Percentiles rank a stretch among this genome's conserved stretches.
These are phyloP conservation scores for Lacanobia oleracea DNA, from an alignment of 2,888 invertebrate genomes.

Conservation along the genomic window DNA sequence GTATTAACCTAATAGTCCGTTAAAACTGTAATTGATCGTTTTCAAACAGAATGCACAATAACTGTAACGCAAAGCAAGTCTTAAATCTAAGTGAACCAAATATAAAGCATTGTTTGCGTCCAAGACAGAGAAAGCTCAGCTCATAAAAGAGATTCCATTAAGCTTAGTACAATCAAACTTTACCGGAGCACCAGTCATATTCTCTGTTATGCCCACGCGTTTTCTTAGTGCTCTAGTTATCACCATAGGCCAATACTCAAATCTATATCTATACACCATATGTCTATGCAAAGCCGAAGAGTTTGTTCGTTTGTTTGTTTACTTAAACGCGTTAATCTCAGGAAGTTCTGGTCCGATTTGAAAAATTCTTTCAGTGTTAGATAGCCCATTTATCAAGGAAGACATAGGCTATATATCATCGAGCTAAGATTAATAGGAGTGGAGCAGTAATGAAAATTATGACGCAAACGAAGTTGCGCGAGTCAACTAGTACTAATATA, in stretches of 20 bases:
- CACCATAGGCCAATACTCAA: conserved; percentile 4
- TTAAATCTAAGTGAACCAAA: background rate
- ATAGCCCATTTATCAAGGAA: too few relatives aligned
- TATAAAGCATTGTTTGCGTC: background rate
- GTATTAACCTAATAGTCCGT: background rate
- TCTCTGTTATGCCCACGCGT: conserved; percentile 4
- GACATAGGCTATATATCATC: too few relatives aligned
- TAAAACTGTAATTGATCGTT: background rate
- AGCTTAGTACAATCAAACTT: background rate
- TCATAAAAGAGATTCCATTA: conserved; percentile 7
- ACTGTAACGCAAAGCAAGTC: background rate
- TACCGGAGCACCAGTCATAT: background rate
- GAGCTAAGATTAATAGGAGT: too few relatives aligned
- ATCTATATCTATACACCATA: too few relatives aligned
- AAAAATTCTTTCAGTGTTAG: too few relatives aligned
- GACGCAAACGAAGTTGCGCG: too few relatives aligned
- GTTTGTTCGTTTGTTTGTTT: too few relatives aligned
- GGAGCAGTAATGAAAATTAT: too few relatives aligned
- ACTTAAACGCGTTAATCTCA: too few relatives aligned
- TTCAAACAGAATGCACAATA: background rate
- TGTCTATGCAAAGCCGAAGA: too few relatives aligned
- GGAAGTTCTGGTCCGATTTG: too few relatives aligned
- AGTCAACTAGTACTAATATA: too few relatives aligned
- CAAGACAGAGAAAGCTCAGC: background rate
- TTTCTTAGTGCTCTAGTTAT: conserved; percentile 2